phyloP scores from a whole-genome alignment of 2,113 vertebrate species.

The Calyptomena viridis region DNA sequence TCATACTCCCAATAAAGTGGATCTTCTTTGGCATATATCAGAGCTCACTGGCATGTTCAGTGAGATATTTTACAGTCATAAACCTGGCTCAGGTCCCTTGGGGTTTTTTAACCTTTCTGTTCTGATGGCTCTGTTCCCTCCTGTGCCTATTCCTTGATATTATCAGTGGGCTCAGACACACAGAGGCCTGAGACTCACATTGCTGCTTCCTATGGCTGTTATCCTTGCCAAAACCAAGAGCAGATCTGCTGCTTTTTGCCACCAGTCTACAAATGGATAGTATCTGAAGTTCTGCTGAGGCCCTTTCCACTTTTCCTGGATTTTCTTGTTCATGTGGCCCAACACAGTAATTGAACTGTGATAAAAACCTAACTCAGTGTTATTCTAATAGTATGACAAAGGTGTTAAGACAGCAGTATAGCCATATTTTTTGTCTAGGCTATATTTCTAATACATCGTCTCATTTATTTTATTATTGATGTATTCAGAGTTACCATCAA shows the following conservation, averaged over 20 bases:
- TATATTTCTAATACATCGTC: background rate
- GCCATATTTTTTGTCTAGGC: background rate
- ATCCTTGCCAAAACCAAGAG: background rate
- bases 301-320: background rate
- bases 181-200: background rate
- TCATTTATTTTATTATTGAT: background rate
- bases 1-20: background rate
- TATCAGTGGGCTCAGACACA: background rate
- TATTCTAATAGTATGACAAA: background rate
- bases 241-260: background rate
- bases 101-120: background rate
- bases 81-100: background rate
- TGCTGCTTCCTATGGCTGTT: rapidly evolving
- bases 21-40: rapidly evolving
- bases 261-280: rapidly evolving
- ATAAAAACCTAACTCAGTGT: background rate
- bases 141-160: background rate
- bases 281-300: background rate
- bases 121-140: background rate
- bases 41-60: no score
- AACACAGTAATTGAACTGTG: background rate
- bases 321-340: background rate
- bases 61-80: background rate
- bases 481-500: background rate
- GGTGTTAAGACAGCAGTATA: background rate